A percentile compares a stretch with the other conserved stretches of the same genome.
Conservation (phyloP, 2,113 vertebrate genomes). For the Barbus barbus region DNA sequence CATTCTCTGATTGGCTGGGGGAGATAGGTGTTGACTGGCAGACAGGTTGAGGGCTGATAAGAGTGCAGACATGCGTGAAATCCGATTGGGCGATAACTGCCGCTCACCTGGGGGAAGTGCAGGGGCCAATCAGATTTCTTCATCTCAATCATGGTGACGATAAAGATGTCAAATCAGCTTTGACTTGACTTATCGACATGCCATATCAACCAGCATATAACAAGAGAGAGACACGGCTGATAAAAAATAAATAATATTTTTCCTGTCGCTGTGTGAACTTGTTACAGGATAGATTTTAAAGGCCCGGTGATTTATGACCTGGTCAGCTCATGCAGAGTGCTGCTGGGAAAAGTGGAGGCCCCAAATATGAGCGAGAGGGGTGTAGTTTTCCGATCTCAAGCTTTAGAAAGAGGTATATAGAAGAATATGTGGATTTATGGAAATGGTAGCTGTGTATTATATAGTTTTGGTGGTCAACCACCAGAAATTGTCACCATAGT, state of each 20-base stretch:
- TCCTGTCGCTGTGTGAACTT: constrained; percentile 18
- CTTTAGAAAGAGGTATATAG: neutral
- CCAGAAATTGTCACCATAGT: neutral
- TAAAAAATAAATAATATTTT: constrained; percentile 24
- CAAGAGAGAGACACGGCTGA: neutral
- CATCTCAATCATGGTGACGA: constrained; percentile 60
- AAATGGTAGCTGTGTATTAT: neutral
- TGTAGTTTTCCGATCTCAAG: constrained; percentile 1
- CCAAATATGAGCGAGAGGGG: constrained; percentile 12
- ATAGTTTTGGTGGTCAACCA: neutral
- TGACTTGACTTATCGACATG: constrained; percentile 60
- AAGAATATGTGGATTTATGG: neutral
- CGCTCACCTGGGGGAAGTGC: constrained; percentile 64
- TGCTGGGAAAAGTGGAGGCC: constrained; percentile 27
- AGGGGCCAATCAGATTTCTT: constrained; percentile 69
- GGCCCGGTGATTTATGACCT: constrained; percentile 15
- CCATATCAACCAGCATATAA: constrained; percentile 52
- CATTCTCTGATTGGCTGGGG: constrained; percentile 33
- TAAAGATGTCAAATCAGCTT: constrained; percentile 69
- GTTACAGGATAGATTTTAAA: neutral
- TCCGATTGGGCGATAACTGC: constrained; percentile 62
- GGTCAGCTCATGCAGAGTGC: neutral
- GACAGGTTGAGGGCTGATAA: constrained; percentile 61
- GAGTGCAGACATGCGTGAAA: constrained; percentile 73
- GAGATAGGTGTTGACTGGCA: constrained; percentile 51